These are phyloP conservation scores for Characodon lateralis DNA, from an alignment of 2,797 vertebrate species.

Conservation along the genomic window DNA sequence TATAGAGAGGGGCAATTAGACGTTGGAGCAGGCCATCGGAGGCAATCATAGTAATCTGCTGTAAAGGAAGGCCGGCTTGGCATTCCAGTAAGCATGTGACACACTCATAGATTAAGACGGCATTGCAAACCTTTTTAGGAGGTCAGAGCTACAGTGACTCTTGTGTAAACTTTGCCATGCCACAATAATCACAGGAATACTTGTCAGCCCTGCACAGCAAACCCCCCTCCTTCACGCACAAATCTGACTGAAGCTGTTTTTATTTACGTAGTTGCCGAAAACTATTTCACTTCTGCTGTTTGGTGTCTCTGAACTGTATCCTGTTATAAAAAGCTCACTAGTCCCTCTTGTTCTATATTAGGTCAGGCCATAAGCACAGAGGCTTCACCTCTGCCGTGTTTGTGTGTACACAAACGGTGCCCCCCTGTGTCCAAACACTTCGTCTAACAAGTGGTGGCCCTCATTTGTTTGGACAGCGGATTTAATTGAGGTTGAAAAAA, in stretches of 20 bases:
- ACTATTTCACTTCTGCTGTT: background rate
- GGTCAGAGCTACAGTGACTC: conserved; percentile 82
- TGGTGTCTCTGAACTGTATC: conserved; percentile 10
- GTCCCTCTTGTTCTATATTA: conserved; percentile 49
- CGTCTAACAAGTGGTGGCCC: conserved; percentile 80
- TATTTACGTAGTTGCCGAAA: background rate
- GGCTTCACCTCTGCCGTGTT: conserved; percentile 80
- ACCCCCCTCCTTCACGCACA: background rate
- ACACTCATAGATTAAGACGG: conserved; percentile 71
- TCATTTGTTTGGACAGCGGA: conserved; percentile 95
- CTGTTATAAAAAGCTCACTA: conserved; percentile 10
- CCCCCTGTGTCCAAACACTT: conserved; percentile 83
- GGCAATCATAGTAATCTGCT: conserved; percentile 81
- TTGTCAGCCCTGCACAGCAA: conserved; percentile 28
- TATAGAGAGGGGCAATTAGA: conserved; percentile 74
- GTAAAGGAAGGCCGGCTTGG: conserved; percentile 78
- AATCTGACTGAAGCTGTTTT: background rate
- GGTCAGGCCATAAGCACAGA: conserved; percentile 73
- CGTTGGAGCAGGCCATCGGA: conserved; percentile 73
- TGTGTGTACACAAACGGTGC: conserved; percentile 86
- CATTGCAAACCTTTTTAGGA: conserved; percentile 70
- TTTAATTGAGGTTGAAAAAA: conserved; percentile 93
- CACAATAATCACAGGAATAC: conserved; percentile 78
- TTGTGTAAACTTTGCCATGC: conserved; percentile 82
- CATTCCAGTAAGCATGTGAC: conserved; percentile 82